Evolutionary conservation across 2,888 invertebrate genomes (phyloP), one percentile per base, ranked within the genome.

Genomic region (Electrophaes corylata): DNA sequence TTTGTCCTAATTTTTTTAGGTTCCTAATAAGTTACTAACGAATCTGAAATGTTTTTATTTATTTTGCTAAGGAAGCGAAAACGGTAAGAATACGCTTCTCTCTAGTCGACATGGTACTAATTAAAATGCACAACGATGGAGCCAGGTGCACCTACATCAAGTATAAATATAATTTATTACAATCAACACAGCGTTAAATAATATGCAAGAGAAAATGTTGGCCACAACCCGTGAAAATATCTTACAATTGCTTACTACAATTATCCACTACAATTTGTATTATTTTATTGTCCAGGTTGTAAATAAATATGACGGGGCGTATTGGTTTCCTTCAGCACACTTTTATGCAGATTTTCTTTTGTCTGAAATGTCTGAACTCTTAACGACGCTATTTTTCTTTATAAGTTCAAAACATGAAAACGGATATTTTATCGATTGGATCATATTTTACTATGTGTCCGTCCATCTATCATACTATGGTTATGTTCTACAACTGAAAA

Each of bases 161-260:
- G 33, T 31, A 16, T 51, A 51, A 51, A 47, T 46, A 46, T 23
- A 35, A 40, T 46, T 35, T 57, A 57, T 47, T 12, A 18, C 40
- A 50, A 45, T 39, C 23, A 49, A 31, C 33, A 19, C 40, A 40
- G 11, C 49, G 11, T 47, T 14, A 37, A 29, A 52, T 37, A 37
- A 45, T 29, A 33, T 52, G 37, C 35, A 44, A 37, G 44, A 33
- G 52, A 37, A 23, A 43, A 51, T 49, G 5, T 12, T 29, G 29
- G 16, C n/a, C 11, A 14, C 37, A 19, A 57, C 29, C 43, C 10
- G 12, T 33, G 4, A 23, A 41, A 35, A 33, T 14, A 40, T 10
- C 11, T 44, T 23, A 31, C 46, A 40, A 11, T 35, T 33, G 14
- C 35, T 35, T 11, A 35, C n/a, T n/a, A n/a, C n/a, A n/a, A n/a